phyloP scores from a whole-genome alignment of 1,140 invertebrate species.

The Cheumatopsyche charites region DNA sequence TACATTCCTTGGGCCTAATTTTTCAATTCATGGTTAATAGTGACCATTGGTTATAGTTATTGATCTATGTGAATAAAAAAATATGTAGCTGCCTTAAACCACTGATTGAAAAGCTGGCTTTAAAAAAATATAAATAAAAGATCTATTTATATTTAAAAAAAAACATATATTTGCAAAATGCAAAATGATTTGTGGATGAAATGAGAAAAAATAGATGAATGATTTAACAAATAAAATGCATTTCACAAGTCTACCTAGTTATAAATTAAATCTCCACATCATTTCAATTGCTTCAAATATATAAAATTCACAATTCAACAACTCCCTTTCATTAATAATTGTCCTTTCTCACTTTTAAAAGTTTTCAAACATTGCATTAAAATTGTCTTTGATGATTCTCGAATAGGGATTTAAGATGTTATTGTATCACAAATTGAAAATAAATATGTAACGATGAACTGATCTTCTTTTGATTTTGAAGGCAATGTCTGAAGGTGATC shows the following conservation, averaged over 20 bases:
- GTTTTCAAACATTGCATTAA: not conserved
- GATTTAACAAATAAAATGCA: slow-evolving; percentile 15
- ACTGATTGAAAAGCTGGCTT: no score
- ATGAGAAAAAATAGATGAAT: slow-evolving; percentile 10
- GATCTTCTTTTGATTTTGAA: slow-evolving; percentile 8
- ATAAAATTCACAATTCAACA: slow-evolving; percentile 34
- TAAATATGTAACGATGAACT: slow-evolving; percentile 18
- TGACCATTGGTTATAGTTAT: no score
- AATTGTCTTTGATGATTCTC: slow-evolving; percentile 22
- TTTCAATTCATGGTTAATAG: no score
- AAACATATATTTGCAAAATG: slow-evolving; percentile 23
- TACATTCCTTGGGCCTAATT: no score
- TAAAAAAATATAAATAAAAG: not conserved
- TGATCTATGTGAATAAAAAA: no score
- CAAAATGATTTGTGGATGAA: slow-evolving; percentile 21
- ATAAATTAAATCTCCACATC: slow-evolving; percentile 11
- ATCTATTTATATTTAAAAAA: slow-evolving; percentile 1
- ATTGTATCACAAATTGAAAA: slow-evolving; percentile 29
- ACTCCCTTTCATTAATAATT: slow-evolving; percentile 25
- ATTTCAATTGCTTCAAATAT: slow-evolving; percentile 23
- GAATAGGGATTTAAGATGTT: slow-evolving; percentile 2
- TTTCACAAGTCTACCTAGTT: slow-evolving; percentile 18
- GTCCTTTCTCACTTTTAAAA: slow-evolving; percentile 8
- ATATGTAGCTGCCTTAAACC: no score
- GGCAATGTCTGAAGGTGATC: slow-evolving; percentile 21